Base-by-base conservation (phyloP, 2,113 vertebrate species). In the Chlorodrepanis virens region DNA sequence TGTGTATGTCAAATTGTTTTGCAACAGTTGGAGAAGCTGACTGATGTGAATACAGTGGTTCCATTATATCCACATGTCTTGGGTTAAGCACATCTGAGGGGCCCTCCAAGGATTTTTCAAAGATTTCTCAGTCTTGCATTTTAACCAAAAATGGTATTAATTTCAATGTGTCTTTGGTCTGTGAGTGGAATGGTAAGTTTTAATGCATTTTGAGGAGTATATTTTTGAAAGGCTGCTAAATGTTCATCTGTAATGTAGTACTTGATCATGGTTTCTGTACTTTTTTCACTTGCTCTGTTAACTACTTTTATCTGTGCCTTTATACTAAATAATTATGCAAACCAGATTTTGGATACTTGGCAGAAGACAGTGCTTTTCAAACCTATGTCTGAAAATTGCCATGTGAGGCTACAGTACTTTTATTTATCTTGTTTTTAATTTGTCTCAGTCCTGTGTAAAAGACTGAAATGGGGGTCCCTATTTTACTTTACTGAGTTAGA, bases 1-100 rank as follows among this genome's bases (percentile, higher is more conserved):
- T 45, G 37, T 94, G 90, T 97, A 60, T 47, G 61, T 96, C 77
- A 54, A 12, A 91, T 96, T 83, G 88, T 91, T 97, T 53, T 69
- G 25, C 69, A 74, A 22, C 53, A 79, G 54, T 68, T 75, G 80
- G 78, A 82, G 87, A 50, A 72, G 6, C 65, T 68, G 70, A 18
- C 70, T 49, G 63, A n/a, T 92, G 77, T 94, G 76, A 69, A 60
- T 69, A 85, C 91, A 78, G 80, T 77, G 12, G 24, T 52, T 56
- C 71, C 9, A 3, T 91, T 89, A 44, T 82, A 50, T 50, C 49
- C 86, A 44, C 12, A 17, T 68, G 23, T 42, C 69, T 70, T 52
- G 59, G 49, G 39, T 68, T 68, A 47, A 72, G 44, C 0, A 1
- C 12, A 21, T 75, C 28, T 71, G 59, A 33, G 82, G 87, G 93